Conservation (phyloP, 1,140 invertebrate genomes). For the Pseudobourletiella spinata region DNA sequence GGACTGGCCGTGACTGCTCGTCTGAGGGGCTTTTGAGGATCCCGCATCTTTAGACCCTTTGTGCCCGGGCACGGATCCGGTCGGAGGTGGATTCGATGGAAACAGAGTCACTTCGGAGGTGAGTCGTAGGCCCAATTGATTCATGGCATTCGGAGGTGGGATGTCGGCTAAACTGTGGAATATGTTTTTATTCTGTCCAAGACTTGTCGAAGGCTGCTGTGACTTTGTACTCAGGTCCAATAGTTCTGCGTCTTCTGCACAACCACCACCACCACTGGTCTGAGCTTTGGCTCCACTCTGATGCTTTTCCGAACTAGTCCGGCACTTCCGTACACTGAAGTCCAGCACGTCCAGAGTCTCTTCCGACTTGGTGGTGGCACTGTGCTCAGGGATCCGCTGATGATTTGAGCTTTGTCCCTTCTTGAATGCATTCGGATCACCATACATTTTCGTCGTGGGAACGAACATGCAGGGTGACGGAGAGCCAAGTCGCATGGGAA, state of each 20-base stretch:
- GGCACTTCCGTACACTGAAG: conserved; percentile 17
- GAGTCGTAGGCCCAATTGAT: conserved; percentile 28
- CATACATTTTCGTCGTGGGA: conserved; percentile 22
- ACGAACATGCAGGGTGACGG: conserved; percentile 23
- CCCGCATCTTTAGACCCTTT: background rate
- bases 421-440: conserved; percentile 15
- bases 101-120: conserved; percentile 35
- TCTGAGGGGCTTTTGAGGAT: background rate
- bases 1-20: background rate
- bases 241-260: conserved; percentile 11
- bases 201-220: conserved; percentile 3
- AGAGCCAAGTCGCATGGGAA: conserved; percentile 8
- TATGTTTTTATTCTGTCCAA: conserved; percentile 13
- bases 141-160: conserved; percentile 30
- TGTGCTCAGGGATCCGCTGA: too few species aligned
- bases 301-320: background rate
- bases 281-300: background rate
- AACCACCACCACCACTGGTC: background rate
- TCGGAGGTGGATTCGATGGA: conserved; percentile 15
- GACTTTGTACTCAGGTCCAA: conserved; percentile 22
- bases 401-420: conserved; percentile 2
- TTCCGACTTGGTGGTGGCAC: too few species aligned
- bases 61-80: background rate
- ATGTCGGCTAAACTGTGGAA: conserved; percentile 28
- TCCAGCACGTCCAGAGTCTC: too few species aligned